Evolutionary conservation across 2,797 vertebrate genomes (phyloP), one percentile per base, ranked within the genome.

Genomic region (Hipposideros larvatus): DNA sequence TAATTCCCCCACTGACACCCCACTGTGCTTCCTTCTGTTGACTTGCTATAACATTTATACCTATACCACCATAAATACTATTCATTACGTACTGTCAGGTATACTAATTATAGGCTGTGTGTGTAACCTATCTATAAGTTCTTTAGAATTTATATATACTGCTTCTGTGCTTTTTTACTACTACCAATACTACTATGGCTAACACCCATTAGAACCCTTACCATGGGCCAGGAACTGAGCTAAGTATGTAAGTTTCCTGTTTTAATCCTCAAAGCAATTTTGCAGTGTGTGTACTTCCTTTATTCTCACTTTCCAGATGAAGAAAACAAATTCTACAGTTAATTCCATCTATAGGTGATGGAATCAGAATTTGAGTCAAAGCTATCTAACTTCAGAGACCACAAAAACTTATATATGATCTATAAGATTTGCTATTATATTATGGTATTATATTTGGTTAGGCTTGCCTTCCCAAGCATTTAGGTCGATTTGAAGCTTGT

Each of bases 231-330:
- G 31, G 43, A 51, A 57, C 57, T 1, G 13, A 89, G 61, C 51
- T 84, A 74, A 91, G 19, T 78, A 34, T 28, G 75, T 77, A 51
- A 28, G 55, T 87, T 53, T 86, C 88, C 61, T 70, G 28, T 91
- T 87, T 94, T 59, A 77, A 82, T 55, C 14, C 16, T 95, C 43
- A 93, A n/a, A 77, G 8, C 26, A 87, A 15, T 95, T 94, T 48
- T 53, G 15, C 41, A 80, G 5, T 46, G 14, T 65, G 19, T 51
- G 5, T 37, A 31, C 59, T 87, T 59, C n/a, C 37, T 74, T 65
- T 91, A 61, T 78, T 71, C 59, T 75, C 28, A 71, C 26, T 80
- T 89, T 91, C 90, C 24, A 68, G 34, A 59, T 75, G 28, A 83
- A 83, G 48, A 74, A 77, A 63, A 51, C 1, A 5, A 84, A 79